Conservation (phyloP, 1,140 invertebrate genomes). For the Pseudomyrmex gracilis region DNA sequence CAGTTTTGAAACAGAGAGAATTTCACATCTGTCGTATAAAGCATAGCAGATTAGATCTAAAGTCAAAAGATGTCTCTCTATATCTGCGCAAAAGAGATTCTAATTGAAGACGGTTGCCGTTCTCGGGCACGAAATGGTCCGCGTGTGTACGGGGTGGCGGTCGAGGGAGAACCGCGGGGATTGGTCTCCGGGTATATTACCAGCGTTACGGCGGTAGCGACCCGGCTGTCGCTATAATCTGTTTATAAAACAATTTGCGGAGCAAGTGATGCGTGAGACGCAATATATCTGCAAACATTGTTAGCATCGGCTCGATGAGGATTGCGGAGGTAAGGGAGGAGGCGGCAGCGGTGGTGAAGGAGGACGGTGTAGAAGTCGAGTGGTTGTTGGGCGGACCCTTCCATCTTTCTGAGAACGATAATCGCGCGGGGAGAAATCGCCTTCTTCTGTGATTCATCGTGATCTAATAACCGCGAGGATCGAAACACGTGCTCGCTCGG, state of each 20-base stretch:
- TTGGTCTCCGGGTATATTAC: conserved; percentile 73
- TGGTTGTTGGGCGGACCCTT: conserved; percentile 58
- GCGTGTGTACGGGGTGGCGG: conserved; percentile 46
- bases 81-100: not conserved
- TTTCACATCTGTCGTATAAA: not conserved
- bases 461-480: conserved; percentile 72
- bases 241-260: conserved; percentile 87
- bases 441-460: conserved; percentile 70
- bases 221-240: conserved; percentile 85
- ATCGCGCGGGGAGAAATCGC: conserved; percentile 41
- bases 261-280: conserved; percentile 86
- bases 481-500: conserved; percentile 49
- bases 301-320: conserved; percentile 86
- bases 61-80: conserved; percentile 8
- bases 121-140: conserved; percentile 51
- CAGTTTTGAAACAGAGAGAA: not conserved
- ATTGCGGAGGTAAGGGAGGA: conserved; percentile 80
- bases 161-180: conserved; percentile 48
- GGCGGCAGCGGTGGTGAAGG: conserved; percentile 61
- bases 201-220: conserved; percentile 72
- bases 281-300: conserved; percentile 87
- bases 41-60: not conserved
- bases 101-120: conserved; percentile 14
- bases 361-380: conserved; percentile 27
- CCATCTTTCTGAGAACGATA: conserved; percentile 53